Percentiles rank a stretch among this genome's conserved stretches.
These are phyloP conservation scores for Cheilosia scutellata DNA, from an alignment of 2,888 invertebrate genomes.

Conservation along the genomic window DNA sequence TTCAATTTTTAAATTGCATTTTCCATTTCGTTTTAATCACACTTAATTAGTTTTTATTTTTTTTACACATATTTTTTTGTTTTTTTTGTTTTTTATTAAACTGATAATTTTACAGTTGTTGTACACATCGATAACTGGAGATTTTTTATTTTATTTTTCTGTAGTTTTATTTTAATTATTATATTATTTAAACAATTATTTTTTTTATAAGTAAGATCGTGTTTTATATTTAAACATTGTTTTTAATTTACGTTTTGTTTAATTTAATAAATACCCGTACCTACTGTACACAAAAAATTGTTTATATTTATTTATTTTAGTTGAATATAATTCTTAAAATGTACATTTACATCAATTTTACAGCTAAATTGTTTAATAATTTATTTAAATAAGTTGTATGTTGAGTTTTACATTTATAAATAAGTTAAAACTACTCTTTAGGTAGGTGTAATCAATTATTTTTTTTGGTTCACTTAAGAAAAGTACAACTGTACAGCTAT, in stretches of 20 bases:
- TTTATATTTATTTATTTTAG: constrained; percentile 40
- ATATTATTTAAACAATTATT: constrained; percentile 74
- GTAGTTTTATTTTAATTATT: constrained; percentile 60
- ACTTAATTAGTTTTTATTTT: constrained; percentile 76
- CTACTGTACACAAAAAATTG: constrained; percentile 72
- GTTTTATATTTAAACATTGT: constrained; percentile 62
- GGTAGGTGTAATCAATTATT: constrained; percentile 69
- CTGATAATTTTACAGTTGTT: constrained; percentile 70
- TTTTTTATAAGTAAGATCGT: constrained; percentile 62
- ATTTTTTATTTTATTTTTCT: constrained; percentile 32
- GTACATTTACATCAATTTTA: constrained; percentile 71
- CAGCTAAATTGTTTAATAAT: constrained; percentile 76
- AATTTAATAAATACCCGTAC: constrained; percentile 73
- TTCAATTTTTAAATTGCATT: constrained; percentile 76
- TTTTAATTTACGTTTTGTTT: constrained; percentile 33
- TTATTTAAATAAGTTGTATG: constrained; percentile 71
- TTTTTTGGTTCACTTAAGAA: constrained; percentile 74
- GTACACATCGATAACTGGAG: constrained; percentile 75
- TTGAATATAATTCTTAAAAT: constrained; percentile 51
- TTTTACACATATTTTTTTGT: constrained; percentile 64
- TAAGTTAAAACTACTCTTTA: constrained; percentile 65
- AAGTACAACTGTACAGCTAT: constrained; percentile 81
- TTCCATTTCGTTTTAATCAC: constrained; percentile 77
- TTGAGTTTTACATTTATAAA: constrained; percentile 51
- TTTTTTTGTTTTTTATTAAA: constrained; percentile 46